Evolutionary conservation across 2,888 invertebrate species (phyloP).

Genomic region (Rhingia campestris): DNA sequence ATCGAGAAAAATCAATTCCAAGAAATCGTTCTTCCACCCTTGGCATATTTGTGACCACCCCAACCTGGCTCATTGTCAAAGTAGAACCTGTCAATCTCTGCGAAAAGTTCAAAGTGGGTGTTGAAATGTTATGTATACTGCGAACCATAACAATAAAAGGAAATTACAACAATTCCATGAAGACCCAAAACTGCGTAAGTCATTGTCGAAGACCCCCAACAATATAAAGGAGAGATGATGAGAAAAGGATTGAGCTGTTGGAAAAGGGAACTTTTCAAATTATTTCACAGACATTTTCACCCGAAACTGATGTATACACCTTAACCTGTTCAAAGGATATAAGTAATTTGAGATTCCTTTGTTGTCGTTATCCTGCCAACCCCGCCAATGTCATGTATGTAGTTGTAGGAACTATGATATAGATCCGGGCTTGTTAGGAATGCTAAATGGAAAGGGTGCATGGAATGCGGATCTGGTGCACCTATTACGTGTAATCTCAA

Average conservation of each 20-base stretch:
- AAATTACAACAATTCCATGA: background rate
- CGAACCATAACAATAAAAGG: background rate
- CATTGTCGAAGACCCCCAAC: background rate
- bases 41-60: background rate
- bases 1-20: conserved; percentile 40
- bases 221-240: background rate
- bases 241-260: conserved; percentile 33
- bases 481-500: conserved; percentile 48
- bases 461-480: conserved; percentile 42
- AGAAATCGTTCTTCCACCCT: conserved; percentile 16
- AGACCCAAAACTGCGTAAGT: conserved; percentile 3
- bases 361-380: conserved; percentile 8
- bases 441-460: conserved; percentile 16
- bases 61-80: conserved; percentile 18
- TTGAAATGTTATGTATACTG: conserved; percentile 12
- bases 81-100: conserved; percentile 57
- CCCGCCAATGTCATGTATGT: conserved; percentile 10
- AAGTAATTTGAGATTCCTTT: conserved; percentile 48
- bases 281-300: background rate
- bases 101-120: conserved; percentile 31
- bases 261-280: conserved; percentile 2
- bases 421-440: conserved; percentile 8
- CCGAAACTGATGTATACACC: background rate
- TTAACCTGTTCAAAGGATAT: conserved; percentile 38
- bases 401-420: background rate